Evolutionary conservation across 1,140 invertebrate genomes (phyloP).

Genomic region (Bombus ignitus): DNA sequence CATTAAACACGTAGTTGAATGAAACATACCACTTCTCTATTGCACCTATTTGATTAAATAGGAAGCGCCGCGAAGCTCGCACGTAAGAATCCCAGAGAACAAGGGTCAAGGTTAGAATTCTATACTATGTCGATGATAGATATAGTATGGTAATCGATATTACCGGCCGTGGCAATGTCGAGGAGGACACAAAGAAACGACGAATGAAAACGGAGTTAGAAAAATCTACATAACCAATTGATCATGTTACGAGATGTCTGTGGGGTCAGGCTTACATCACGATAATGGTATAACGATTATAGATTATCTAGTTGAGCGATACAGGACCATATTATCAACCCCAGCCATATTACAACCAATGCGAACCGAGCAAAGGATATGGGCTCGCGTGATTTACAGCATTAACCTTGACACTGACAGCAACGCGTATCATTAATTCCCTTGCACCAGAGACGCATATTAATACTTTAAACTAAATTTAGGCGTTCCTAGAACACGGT

Average conservation of each 20-base stretch:
- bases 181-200: conserved; percentile 5
- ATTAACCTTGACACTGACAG: conserved; percentile 56
- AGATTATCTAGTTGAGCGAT: conserved; percentile 57
- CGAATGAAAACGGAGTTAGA: conserved; percentile 22
- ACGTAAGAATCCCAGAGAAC: conserved; percentile 45
- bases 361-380: conserved; percentile 22
- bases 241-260: conserved; percentile 41
- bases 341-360: conserved; percentile 14
- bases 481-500: background rate
- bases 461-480: conserved; percentile 11
- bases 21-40: background rate
- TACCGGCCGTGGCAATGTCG: conserved; percentile 45
- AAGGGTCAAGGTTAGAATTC: conserved; percentile 64
- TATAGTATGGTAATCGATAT: conserved; percentile 55
- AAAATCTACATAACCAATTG: conserved; percentile 54
- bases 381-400: conserved; percentile 40
- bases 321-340: conserved; percentile 9
- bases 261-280: conserved; percentile 53
- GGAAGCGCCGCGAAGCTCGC: background rate
- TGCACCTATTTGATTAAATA: background rate
- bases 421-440: background rate
- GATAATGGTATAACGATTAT: conserved; percentile 50
- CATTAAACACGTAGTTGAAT: background rate
- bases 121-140: conserved; percentile 35
- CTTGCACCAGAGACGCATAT: background rate